Evolutionary conservation across 2,888 invertebrate genomes (phyloP), one percentile per base, ranked within the genome.

Genomic region (Drosophila aldrichi): DNA sequence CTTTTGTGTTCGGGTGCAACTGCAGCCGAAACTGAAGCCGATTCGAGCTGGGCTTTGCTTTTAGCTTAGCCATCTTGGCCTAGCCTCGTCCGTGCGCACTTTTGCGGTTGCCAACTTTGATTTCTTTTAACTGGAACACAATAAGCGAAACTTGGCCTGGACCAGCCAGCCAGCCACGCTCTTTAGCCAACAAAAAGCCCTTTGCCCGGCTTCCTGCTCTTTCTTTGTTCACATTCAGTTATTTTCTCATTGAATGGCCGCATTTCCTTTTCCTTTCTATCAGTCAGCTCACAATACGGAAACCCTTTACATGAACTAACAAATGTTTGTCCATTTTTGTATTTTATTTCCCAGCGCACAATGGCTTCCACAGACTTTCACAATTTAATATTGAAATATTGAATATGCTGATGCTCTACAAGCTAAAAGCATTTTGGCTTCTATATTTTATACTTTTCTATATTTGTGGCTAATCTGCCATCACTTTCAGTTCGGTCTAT

Each of bases 171-270:
- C 34, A 40, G 34, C 48, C 54, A 48, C 51, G 59, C 54, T 44
- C n/a, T 48, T 32, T 20, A 44, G 48, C 51, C 51, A 60, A 58
- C 54, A 73, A 60, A 61, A 63, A 56, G 44, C 18, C 8, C 48
- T 62, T 69, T 52, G 16, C 25, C 18, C 9, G 62, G 58, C 70
- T 77, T 74, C 70, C 51, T 41, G 59, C 43, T 22, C 20, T 22
- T 22, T 65, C 36, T 79, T 75, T 77, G 75, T 77, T 70, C 41
- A 44, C 55, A 57, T 61, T 70, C 66, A 29, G 65, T 57, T 70
- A 79, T 79, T 66, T 79, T 70, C 76, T 25, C 57, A 63, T 75
- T 75, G 57, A 75, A 57, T 63, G 57, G 40, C 34, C 70, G 70
- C 70, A 66, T 63, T 75, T 77, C 76, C 76, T 56, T 49, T 63